Evolutionary conservation across 2,113 vertebrate species (phyloP), one percentile per base, ranked within the genome.

Genomic region (Camelus dromedarius): DNA sequence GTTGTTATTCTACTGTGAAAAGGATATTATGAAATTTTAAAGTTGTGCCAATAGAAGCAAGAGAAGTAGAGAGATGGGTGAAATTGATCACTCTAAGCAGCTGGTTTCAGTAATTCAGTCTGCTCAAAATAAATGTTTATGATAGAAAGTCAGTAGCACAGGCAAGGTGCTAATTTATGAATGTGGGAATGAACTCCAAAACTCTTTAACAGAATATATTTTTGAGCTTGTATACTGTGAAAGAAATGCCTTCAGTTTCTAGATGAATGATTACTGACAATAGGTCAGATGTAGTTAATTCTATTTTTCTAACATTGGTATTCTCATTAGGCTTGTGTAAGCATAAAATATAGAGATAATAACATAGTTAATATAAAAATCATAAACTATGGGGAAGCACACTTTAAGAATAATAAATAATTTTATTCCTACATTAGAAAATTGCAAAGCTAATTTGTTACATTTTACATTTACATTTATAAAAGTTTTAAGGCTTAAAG

Each of bases 121-220:
- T 80, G 54, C 20, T 97, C 62, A 91, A 89, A 97, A 94, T 92
- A 96, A 96, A 93, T 93, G 89, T 93, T 96, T 96, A 94, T 94
- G 73, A 89, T 86, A 96, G 54, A 22, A 91, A 96, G 18, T 94
- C 50, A 77, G 75, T 42, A 92, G 42, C 35, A 91, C 76, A 93
- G 54, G 32, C 28, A 96, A 96, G 32, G 35, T 73, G 2, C 42
- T 97, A 92, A 93, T 70, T 92, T 95, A 91, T 70, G 19, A 94
- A 82, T 89, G 13, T 81, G 19, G 52, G n/a, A 88, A 66, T 18
- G 62, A 69, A 92, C 14, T 70, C 35, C 24, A 85, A 73, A 94
- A 82, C 77, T 46, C 22, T 73, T 82, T 26, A 93, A 77, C 19
- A 73, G 28, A 62, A 69, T 62, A 32, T 46, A 42, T 42, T 64